Percentiles rank a stretch among this genome's conserved stretches.
Evolutionary conservation across 2,113 vertebrate species (phyloP).

Genomic region (Synchiropus splendidus): DNA sequence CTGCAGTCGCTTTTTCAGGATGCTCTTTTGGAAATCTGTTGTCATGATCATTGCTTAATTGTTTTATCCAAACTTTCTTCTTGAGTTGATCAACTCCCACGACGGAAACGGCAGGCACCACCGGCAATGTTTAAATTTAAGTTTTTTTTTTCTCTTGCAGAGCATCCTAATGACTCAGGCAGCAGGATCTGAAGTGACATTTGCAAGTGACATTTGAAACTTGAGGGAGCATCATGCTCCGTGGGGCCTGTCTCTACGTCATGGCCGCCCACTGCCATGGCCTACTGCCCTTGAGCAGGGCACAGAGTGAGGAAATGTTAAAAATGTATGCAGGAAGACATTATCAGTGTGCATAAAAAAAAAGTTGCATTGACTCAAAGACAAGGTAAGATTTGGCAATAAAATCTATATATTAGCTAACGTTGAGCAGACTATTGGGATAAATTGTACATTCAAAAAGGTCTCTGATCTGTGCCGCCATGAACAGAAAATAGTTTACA

Average conservation of each 20-base stretch:
- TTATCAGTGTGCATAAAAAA: not conserved
- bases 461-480: no score
- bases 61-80: not conserved
- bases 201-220: slow-evolving; percentile 35
- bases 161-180: slow-evolving; percentile 18
- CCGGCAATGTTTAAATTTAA: not conserved
- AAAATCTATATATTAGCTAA: no score
- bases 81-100: not conserved
- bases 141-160: slow-evolving; percentile 12
- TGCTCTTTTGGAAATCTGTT: no score
- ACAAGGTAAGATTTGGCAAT: no score
- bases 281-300: slow-evolving; percentile 15
- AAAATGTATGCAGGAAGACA: not conserved
- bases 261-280: slow-evolving; percentile 1
- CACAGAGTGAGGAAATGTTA: not conserved
- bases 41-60: no score
- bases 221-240: slow-evolving; percentile 19
- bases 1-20: no score
- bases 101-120: slow-evolving; percentile 7
- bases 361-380: no score
- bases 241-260: slow-evolving; percentile 7
- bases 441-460: no score
- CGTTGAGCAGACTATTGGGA: no score
- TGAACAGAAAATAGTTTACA: slow-evolving; percentile 13
- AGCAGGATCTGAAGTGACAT: slow-evolving; percentile 24